Evolutionary conservation across 2,888 invertebrate species (phyloP).

Genomic region (Meteorus colon): DNA sequence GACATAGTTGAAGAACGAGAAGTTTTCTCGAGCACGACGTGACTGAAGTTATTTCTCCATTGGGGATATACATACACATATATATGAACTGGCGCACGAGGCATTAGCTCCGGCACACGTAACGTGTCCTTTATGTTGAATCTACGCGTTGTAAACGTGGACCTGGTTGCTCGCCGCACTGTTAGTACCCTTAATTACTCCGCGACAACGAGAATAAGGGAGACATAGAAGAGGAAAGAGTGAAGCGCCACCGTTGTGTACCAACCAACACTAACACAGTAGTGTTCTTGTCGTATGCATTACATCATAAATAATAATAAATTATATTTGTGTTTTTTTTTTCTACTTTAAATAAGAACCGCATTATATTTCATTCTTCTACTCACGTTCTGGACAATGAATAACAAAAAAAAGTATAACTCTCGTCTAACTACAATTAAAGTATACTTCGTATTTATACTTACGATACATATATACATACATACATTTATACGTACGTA

Average conservation of each 20-base stretch:
- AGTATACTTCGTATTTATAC: background rate
- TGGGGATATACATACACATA: constrained; percentile 28
- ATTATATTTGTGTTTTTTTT: background rate
- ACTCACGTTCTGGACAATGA: constrained; percentile 3
- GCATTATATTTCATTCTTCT: constrained; percentile 15
- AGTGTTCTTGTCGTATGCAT: background rate
- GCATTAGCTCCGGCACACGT: constrained; percentile 46
- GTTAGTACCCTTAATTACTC: constrained; percentile 47
- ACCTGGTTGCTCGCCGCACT: constrained; percentile 40
- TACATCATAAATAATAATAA: constrained; percentile 19
- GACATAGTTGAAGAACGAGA: constrained; percentile 19
- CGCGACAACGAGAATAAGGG: constrained; percentile 20
- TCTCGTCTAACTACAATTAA: background rate
- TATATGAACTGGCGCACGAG: constrained; percentile 39
- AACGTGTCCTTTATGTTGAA: constrained; percentile 55
- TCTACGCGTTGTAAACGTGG: constrained; percentile 48
- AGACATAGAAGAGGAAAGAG: constrained; percentile 3
- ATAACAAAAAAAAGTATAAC: background rate
- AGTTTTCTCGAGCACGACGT: constrained; percentile 42
- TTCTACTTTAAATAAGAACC: background rate
- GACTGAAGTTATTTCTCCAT: constrained; percentile 48
- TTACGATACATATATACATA: background rate
- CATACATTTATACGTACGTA: background rate
- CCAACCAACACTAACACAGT: background rate
- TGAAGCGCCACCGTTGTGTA: background rate